These are phyloP conservation scores for Corythoichthys haematopterus DNA, from an alignment of 2,113 vertebrate genomes.

Conservation along the genomic window DNA sequence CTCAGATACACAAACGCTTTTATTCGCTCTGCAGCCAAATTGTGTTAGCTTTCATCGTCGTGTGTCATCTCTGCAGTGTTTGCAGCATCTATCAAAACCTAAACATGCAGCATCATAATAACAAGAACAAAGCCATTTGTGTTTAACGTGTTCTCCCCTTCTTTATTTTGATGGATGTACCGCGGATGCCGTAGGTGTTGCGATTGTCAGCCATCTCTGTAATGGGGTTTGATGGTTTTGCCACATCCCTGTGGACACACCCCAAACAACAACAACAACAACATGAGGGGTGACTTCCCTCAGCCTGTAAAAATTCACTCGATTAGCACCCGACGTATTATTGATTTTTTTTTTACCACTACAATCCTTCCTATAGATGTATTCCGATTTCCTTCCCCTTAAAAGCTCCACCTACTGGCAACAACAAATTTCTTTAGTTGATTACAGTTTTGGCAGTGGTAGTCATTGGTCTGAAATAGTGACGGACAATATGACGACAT, in stretches of 20 bases:
- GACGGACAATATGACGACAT: no score
- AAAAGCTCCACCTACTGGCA: not conserved
- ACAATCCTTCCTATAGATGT: not conserved
- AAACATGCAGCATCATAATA: not conserved
- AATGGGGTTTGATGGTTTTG: constrained; percentile 23
- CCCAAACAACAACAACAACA: no score
- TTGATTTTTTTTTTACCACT: not conserved
- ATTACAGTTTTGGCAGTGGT: constrained; percentile 44
- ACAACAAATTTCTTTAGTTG: not conserved
- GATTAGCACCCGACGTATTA: no score
- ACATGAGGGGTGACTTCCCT: no score
- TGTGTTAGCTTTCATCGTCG: constrained; percentile 29
- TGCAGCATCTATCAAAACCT: constrained; percentile 6
- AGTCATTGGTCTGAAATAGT: constrained; percentile 44
- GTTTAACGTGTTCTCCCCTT: constrained; percentile 14
- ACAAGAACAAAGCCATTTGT: not conserved
- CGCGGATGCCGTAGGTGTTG: not conserved
- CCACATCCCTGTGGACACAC: constrained; percentile 17
- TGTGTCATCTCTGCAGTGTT: constrained; percentile 22
- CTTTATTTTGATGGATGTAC: not conserved
- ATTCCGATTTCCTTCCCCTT: not conserved
- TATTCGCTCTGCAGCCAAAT: constrained; percentile 47
- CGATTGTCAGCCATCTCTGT: constrained; percentile 12
- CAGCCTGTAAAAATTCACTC: no score
- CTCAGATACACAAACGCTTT: constrained; percentile 16